Percentiles rank a stretch among this genome's conserved stretches.
Evolutionary conservation across 2,797 vertebrate species (phyloP).

Genomic region (Sebastes oblongus): DNA sequence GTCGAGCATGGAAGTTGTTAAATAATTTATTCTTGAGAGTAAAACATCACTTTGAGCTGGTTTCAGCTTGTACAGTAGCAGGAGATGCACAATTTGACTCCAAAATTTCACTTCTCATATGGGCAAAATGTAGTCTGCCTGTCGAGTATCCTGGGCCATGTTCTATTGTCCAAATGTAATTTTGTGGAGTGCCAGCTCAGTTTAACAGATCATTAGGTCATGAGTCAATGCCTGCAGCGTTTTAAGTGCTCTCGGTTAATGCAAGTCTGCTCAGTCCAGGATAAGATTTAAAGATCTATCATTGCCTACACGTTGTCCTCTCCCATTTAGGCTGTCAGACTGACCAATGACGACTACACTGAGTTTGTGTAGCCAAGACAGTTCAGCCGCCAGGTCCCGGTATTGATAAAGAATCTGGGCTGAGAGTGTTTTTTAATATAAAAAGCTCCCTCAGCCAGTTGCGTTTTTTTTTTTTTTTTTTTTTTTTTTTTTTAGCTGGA

Average conservation of each 20-base stretch:
- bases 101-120: background rate
- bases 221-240: constrained; percentile 44
- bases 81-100: background rate
- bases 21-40: background rate
- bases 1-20: background rate
- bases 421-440: background rate
- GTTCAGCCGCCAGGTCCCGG: constrained; percentile 23
- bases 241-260: constrained; percentile 37
- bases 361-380: constrained; percentile 28
- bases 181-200: constrained; percentile 11
- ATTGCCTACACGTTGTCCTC: constrained; percentile 28
- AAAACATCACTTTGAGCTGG: background rate
- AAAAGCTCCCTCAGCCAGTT: background rate
- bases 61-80: background rate
- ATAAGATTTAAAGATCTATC: constrained; percentile 49
- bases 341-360: constrained; percentile 38
- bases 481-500: constrained; percentile 16
- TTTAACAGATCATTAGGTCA: constrained; percentile 43
- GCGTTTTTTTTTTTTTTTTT: background rate
- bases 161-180: constrained; percentile 9
- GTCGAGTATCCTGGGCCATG: background rate
- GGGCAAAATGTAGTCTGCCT: background rate
- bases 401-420: constrained; percentile 51
- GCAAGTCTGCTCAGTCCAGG: constrained; percentile 11
- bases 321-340: constrained; percentile 39